These are phyloP conservation scores for Plectus sambesii DNA, from an alignment of 1,140 invertebrate species.

Conservation along the genomic window DNA sequence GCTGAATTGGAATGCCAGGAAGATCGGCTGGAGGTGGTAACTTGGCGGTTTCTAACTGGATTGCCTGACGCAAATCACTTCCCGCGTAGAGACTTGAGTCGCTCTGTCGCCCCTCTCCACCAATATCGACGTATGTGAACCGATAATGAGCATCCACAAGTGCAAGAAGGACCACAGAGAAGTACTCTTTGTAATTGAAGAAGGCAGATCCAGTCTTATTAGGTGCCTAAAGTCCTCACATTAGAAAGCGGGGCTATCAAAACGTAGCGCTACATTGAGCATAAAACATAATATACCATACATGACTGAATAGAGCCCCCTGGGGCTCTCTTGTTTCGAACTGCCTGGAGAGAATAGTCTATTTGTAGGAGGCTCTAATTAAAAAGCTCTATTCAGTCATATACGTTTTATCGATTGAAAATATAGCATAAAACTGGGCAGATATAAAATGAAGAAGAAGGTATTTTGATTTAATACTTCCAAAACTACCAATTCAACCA, in stretches of 20 bases:
- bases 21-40: conserved; percentile 9
- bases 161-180: conserved; percentile 14
- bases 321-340: no score
- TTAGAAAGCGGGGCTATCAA: no score
- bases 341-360: no score
- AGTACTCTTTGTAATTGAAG: conserved; percentile 16
- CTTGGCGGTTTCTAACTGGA: background rate
- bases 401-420: no score
- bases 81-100: conserved; percentile 11
- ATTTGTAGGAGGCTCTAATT: no score
- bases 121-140: conserved; percentile 17
- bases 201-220: conserved; percentile 12
- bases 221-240: background rate
- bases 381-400: no score
- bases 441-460: no score
- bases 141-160: conserved; percentile 17
- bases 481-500: background rate
- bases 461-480: background rate
- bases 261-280: no score
- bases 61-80: background rate
- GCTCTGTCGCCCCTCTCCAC: conserved; percentile 8
- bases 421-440: no score
- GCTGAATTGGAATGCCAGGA: background rate
- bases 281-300: no score
- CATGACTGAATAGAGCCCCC: no score